Evolutionary conservation across 2,797 vertebrate genomes (phyloP).

Genomic region (Tolypeutes matacus): DNA sequence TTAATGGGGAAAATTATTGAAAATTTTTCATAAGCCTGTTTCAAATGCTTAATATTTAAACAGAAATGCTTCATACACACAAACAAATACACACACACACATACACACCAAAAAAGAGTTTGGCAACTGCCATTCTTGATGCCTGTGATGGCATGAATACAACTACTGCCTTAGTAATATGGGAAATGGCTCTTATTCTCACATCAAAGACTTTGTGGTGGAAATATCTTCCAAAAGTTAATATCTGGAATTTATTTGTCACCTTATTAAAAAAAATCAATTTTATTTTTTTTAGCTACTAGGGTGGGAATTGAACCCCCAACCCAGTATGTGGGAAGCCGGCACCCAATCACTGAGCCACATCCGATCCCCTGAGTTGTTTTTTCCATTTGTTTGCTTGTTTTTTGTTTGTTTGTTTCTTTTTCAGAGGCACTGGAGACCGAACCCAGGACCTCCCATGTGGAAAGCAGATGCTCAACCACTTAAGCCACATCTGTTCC

Average conservation of each 20-base stretch:
- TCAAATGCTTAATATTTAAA: constrained; percentile 18
- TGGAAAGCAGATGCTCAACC: too few species aligned
- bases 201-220: not conserved
- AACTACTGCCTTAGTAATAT: not conserved
- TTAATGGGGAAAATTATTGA: not conserved
- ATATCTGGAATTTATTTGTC: not conserved
- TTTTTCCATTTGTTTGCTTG: too few species aligned
- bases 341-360: too few species aligned
- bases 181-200: not conserved
- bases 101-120: not conserved
- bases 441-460: too few species aligned
- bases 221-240: not conserved
- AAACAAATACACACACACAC: not conserved
- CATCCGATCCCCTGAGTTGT: too few species aligned
- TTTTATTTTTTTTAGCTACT: too few species aligned
- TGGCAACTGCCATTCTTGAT: not conserved
- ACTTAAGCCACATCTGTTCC: too few species aligned
- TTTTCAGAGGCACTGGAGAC: too few species aligned
- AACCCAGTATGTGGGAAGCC: too few species aligned
- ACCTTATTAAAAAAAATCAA: not conserved
- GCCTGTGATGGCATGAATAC: not conserved
- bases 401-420: too few species aligned
- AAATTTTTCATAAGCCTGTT: constrained; percentile 10
- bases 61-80: not conserved
- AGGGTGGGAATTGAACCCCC: too few species aligned